Conservation (phyloP, 2,888 invertebrate species). For the Lasioglossum calceatum region DNA sequence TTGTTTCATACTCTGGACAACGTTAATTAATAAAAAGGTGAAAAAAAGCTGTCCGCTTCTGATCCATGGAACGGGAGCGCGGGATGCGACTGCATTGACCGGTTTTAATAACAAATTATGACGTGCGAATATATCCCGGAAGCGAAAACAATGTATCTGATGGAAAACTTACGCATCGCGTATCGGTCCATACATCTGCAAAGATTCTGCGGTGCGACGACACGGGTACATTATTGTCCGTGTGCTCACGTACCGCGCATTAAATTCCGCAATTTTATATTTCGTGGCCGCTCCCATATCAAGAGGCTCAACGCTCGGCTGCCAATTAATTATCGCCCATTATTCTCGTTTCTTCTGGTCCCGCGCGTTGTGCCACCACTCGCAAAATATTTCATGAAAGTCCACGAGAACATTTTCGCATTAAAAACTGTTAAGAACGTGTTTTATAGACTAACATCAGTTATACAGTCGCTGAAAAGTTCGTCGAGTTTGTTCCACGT, state of each 20-base stretch:
- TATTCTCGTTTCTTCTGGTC: background rate
- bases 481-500: background rate
- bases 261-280: constrained; percentile 43
- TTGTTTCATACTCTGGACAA: background rate
- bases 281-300: constrained; percentile 8
- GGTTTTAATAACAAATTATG: constrained; percentile 23
- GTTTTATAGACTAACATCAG: background rate
- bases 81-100: background rate
- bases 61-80: background rate
- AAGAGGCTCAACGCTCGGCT: background rate
- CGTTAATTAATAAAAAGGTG: constrained; percentile 1
- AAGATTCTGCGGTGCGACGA: constrained; percentile 6
- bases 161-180: constrained; percentile 14
- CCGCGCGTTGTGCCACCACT: background rate
- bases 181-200: constrained; percentile 1
- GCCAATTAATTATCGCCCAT: constrained; percentile 32
- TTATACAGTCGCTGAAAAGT: background rate
- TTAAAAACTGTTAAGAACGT: background rate
- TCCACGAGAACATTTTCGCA: background rate
- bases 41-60: background rate
- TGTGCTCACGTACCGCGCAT: constrained; percentile 26
- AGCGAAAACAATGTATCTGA: constrained; percentile 24
- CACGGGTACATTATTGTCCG: constrained; percentile 30
- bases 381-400: background rate
- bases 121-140: background rate